Base-by-base conservation (phyloP, 1,140 invertebrate genomes). In the Diabrotica virgifera region DNA sequence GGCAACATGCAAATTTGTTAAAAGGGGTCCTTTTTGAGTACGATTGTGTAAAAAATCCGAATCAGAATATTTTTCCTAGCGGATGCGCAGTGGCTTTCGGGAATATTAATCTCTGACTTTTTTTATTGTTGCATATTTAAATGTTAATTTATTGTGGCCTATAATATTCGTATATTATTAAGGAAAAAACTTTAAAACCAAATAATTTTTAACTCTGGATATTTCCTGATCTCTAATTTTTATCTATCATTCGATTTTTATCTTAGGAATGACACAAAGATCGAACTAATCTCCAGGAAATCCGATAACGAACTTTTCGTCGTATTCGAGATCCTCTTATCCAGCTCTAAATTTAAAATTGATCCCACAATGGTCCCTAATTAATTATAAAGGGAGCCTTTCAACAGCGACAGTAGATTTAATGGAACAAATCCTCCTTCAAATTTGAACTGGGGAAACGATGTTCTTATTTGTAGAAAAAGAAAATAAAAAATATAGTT, bases 401-500 rank as follows among this genome's bases (percentile, higher is more conserved):
- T 36, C 36, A n/a, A 36, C 36, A 57, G 10, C 55, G 55, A 57
- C 55, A 55, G 13, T 24, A 12, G 37, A 57, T 57, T 57, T 57
- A 57, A 57, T 36, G 35, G 55, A 57, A 57, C 55, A 57, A 57
- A 57, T 57, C 55, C 55, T 36, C 36, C 24, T 36, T 57, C 12
- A n/a, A 37, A 36, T 11, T n/a, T 10, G n/a, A 57, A 57, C 24
- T 36, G n/a, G 10, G 12, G 35, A 36, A 57, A 57, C 36, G 55
- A 57, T 57, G 55, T 36, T 57, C 55, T 37, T 57, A 57, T 57
- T 57, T 57, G 55, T 36, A 12, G 9, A 57, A 57, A 57, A 57
- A 57, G 36, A 51, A 11, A 14, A 58, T 50, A 50, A 61, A 55
- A 57, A 55, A 52, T 13, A 24, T 36, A 68, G 59, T 56, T 64